Percentiles rank a stretch among this genome's conserved stretches.
These are phyloP conservation scores for Mesocentrotus franciscanus DNA, from an alignment of 53 echinoderm and acorn worm genomes.

Conservation along the genomic window DNA sequence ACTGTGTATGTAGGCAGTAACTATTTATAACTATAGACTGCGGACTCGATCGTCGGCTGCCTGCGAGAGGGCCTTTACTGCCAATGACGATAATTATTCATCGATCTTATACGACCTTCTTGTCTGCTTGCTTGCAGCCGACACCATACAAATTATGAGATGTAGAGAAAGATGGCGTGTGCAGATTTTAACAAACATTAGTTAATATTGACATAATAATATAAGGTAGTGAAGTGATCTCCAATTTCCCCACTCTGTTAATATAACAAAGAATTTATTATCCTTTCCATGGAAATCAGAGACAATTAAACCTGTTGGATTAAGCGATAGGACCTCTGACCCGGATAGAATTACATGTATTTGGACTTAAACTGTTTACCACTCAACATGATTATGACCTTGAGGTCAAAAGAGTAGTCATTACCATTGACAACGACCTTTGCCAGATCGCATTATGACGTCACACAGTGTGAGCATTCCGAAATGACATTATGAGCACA, in stretches of 20 bases:
- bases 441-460: background rate
- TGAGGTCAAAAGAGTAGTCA: background rate
- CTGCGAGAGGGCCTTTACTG: too few species aligned
- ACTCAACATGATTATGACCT: background rate
- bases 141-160: background rate
- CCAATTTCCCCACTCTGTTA: background rate
- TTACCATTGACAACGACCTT: slow-evolving; percentile 8
- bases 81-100: too few species aligned
- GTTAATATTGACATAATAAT: background rate
- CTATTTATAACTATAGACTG: too few species aligned
- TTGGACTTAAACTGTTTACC: background rate
- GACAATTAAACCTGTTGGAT: background rate
- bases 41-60: too few species aligned
- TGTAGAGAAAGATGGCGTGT: background rate
- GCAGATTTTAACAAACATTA: too few species aligned
- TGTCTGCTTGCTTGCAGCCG: too few species aligned
- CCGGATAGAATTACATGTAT: background rate
- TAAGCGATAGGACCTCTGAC: background rate
- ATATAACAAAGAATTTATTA: background rate
- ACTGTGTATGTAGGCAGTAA: too few species aligned
- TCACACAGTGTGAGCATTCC: background rate
- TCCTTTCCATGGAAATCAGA: background rate
- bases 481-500: background rate
- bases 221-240: background rate
- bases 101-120: too few species aligned